A percentile compares a stretch with the other conserved stretches of the same genome.
Conservation (phyloP, 2,797 vertebrate species). For the Capromys pilorides region DNA sequence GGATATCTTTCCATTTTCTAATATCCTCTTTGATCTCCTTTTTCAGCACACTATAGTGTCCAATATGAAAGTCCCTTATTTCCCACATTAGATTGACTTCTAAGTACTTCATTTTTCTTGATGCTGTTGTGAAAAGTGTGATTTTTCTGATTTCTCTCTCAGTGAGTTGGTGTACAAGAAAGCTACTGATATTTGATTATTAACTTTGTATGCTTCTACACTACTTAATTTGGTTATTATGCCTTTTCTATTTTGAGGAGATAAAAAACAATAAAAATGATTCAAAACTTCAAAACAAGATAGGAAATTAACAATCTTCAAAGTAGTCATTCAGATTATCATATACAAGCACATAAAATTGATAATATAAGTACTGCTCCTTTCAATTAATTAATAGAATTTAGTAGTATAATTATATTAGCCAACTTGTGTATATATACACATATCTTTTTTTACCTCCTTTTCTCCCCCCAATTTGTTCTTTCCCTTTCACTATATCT, state of each 20-base stretch:
- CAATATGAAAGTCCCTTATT: not conserved
- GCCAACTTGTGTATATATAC: no score
- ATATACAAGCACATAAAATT: no score
- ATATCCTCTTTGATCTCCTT: not conserved
- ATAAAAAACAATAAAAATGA: no score
- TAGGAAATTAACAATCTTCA: no score
- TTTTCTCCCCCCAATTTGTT: no score
- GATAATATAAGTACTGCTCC: no score
- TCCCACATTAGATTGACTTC: not conserved
- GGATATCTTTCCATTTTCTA: not conserved
- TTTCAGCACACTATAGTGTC: not conserved
- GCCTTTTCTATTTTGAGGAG: not conserved
- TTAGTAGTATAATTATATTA: no score
- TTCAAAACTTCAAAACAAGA: no score
- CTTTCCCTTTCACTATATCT: no score
- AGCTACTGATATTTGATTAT: not conserved
- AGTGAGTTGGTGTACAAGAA: not conserved
- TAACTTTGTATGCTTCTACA: not conserved
- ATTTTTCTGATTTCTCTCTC: not conserved
- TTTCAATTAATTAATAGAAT: no score
- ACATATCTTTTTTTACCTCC: no score
- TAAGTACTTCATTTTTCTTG: not conserved
- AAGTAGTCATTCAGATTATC: no score
- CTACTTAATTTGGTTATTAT: not conserved
- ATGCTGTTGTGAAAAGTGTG: not conserved